These are phyloP conservation scores for Elaeidobius kamerunicus DNA, from an alignment of 2,888 invertebrate species.

Conservation along the genomic window DNA sequence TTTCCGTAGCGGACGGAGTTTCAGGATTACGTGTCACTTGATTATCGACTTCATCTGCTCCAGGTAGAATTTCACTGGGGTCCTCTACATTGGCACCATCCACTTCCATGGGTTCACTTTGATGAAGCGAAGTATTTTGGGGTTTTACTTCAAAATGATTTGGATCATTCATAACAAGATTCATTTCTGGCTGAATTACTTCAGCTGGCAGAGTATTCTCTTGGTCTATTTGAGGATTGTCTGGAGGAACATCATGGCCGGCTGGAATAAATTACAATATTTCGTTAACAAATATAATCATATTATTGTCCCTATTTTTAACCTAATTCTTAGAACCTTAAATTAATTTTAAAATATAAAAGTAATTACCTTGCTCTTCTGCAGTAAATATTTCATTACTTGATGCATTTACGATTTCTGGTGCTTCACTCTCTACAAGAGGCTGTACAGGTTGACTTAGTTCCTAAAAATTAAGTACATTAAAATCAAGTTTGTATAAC, in stretches of 20 bases:
- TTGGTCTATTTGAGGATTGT: background rate
- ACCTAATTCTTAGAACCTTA: too few relatives aligned
- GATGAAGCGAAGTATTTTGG: constrained; percentile 3
- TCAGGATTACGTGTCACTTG: background rate
- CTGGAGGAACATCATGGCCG: constrained; percentile 13
- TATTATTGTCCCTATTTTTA: too few relatives aligned
- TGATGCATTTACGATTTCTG: too few relatives aligned
- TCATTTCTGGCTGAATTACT: background rate
- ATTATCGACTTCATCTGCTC: constrained; percentile 17
- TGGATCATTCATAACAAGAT: constrained; percentile 2
- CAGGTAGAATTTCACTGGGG: background rate
- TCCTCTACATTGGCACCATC: constrained; percentile 26
- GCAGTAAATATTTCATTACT: too few relatives aligned
- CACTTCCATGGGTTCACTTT: constrained; percentile 35
- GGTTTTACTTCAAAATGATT: background rate
- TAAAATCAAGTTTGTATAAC: too few relatives aligned
- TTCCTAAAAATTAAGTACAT: background rate
- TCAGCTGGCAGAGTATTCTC: background rate
- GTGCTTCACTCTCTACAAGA: background rate
- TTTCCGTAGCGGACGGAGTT: background rate
- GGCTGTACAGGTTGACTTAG: background rate
- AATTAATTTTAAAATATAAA: background rate
- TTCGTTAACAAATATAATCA: background rate
- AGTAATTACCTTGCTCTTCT: background rate
- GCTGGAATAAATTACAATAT: constrained; percentile 1